phyloP scores from a whole-genome alignment of 1,140 invertebrate genomes.

The Philaenus spumarius region DNA sequence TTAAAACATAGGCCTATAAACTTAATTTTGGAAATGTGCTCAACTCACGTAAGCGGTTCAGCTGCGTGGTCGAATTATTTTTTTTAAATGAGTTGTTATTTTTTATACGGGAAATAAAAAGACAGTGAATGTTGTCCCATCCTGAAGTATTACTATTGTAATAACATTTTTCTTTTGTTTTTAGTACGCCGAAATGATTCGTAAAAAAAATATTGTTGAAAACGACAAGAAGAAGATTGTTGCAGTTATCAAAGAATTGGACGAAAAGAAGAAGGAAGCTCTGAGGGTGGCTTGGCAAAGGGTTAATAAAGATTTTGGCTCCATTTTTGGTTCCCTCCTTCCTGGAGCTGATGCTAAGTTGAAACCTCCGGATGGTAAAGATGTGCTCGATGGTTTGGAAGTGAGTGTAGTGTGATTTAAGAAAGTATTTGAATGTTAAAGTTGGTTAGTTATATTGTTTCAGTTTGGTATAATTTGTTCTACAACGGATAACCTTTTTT shows the following conservation, averaged over 20 bases:
- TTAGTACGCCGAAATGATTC: conserved; percentile 69
- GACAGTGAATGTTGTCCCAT: too few relatives aligned
- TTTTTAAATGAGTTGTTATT: too few relatives aligned
- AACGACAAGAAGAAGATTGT: conserved; percentile 77
- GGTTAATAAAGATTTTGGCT: conserved; percentile 89
- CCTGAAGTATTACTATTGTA: not conserved
- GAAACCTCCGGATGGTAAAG: conserved; percentile 62
- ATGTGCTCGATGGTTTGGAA: conserved; percentile 81
- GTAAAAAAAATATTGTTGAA: conserved; percentile 78
- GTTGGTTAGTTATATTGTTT: too few relatives aligned
- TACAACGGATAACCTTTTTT: too few relatives aligned
- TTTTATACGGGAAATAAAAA: too few relatives aligned
- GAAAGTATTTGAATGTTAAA: too few relatives aligned
- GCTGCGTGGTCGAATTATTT: too few relatives aligned
- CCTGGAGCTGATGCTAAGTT: conserved; percentile 85
- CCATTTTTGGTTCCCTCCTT: conserved; percentile 87
- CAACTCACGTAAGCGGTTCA: too few relatives aligned
- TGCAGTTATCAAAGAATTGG: conserved; percentile 77
- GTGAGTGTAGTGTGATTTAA: too few relatives aligned
- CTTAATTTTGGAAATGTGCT: too few relatives aligned
- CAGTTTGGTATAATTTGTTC: too few relatives aligned
- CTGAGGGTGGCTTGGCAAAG: conserved; percentile 72
- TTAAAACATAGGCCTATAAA: too few relatives aligned
- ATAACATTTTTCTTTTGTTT: conserved; percentile 19
- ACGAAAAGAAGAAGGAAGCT: conserved; percentile 81